Conservation (phyloP, 2,797 vertebrate genomes). For the Loris lydekkerianus region DNA sequence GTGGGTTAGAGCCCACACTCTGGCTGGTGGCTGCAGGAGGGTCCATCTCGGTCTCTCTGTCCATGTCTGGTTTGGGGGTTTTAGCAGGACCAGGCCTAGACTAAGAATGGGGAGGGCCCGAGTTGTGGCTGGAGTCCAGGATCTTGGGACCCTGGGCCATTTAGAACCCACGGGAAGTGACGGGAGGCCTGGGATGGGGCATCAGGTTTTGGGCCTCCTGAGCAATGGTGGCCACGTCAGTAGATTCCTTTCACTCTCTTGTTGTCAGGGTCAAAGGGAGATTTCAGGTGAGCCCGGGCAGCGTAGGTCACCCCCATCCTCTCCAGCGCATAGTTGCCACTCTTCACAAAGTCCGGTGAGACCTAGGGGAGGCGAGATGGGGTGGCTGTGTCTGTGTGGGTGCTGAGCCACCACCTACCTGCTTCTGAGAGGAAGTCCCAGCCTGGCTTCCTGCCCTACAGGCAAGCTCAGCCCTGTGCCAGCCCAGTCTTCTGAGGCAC, state of each 20-base stretch:
- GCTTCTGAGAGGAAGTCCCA: accelerated
- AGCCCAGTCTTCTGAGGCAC: neutral
- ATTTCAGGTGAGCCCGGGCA: slow-evolving; percentile 94
- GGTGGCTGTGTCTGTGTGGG: accelerated
- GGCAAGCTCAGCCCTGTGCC: neutral
- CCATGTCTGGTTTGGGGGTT: neutral
- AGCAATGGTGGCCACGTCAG: slow-evolving; percentile 22
- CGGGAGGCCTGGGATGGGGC: accelerated
- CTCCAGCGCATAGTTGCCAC: slow-evolving; percentile 94
- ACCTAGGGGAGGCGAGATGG: slow-evolving; percentile 87
- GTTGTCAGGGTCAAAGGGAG: slow-evolving; percentile 96
- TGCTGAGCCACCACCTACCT: accelerated
- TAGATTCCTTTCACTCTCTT: slow-evolving; percentile 96
- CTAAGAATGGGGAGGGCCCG: neutral
- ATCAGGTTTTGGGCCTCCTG: accelerated
- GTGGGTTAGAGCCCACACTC: neutral
- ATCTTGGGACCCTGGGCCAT: neutral
- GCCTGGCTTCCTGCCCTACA: accelerated
- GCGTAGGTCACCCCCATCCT: slow-evolving; percentile 94
- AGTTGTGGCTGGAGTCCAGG: accelerated
- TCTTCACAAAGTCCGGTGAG: slow-evolving; percentile 93
- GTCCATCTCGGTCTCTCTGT: neutral
- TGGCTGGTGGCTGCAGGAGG: neutral
- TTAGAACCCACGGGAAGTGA: accelerated
- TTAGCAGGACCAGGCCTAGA: neutral